Evolutionary conservation across 2,113 vertebrate species (phyloP).

Genomic region (Triplophysa tibetana): DNA sequence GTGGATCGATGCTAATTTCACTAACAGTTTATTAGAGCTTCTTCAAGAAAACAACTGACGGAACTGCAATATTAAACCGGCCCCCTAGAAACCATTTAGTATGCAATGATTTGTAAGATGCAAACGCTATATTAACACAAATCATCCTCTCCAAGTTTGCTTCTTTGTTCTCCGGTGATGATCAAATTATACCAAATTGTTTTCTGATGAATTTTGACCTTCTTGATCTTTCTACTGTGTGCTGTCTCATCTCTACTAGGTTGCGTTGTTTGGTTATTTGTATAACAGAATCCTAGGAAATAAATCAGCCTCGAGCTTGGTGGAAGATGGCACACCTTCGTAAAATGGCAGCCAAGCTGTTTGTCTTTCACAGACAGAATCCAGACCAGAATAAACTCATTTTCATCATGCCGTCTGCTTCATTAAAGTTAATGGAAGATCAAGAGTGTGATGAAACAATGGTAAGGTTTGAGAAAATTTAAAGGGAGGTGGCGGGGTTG

Average conservation of each 20-base stretch:
- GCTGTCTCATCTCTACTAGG: slow-evolving; percentile 19
- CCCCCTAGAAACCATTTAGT: slow-evolving; percentile 21
- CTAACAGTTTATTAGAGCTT: not conserved
- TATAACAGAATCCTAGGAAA: slow-evolving; percentile 43
- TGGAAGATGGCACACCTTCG: slow-evolving; percentile 13
- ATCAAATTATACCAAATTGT: slow-evolving; percentile 42
- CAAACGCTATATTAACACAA: slow-evolving; percentile 24
- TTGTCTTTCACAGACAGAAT: slow-evolving; percentile 13
- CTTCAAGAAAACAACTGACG: slow-evolving; percentile 18
- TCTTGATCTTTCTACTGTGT: not conserved
- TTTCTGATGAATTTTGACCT: slow-evolving; percentile 36
- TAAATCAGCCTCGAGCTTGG: slow-evolving; percentile 14
- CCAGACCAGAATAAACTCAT: slow-evolving; percentile 30
- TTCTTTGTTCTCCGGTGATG: slow-evolving; percentile 12
- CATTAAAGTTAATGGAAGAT: slow-evolving; percentile 38
- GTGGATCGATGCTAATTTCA: not conserved
- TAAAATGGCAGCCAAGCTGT: slow-evolving; percentile 18
- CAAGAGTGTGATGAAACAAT: slow-evolving; percentile 19
- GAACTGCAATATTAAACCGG: not conserved
- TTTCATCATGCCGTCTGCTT: slow-evolving; percentile 13
- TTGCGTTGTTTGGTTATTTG: slow-evolving; percentile 38
- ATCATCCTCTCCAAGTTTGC: slow-evolving; percentile 13
- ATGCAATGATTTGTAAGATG: not conserved
- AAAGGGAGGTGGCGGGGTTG: not conserved
- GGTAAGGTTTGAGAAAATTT: slow-evolving; percentile 4